Base-by-base conservation (phyloP, 1,140 invertebrate genomes). In the Meloidogyne exigua region DNA sequence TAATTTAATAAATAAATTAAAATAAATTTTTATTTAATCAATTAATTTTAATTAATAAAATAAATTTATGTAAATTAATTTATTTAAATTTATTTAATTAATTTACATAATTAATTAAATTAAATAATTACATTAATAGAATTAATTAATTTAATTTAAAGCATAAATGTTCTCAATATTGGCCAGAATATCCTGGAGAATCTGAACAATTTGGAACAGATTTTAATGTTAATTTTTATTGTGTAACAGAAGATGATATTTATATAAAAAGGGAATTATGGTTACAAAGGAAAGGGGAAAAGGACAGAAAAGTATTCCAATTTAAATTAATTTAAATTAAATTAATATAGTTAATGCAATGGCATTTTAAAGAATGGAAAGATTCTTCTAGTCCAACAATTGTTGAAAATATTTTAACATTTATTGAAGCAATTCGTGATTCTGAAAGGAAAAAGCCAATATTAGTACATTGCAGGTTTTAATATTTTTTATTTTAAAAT, bases 241-340 rank as follows among this genome's bases (percentile, higher is more conserved):
- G 76, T 44, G 63, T 77, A 18, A 84, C 79, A 32, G 81, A 82
- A 62, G 81, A 82, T 49, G 81, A 82, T 18, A 84, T 84, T 77
- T 84, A 39, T 49, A 74, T 82, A 13, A 79, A 84, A 67, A 57
- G 81, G 25, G 81, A 82, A 70, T 42, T 82, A 32, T 81, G 81
- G 81, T 49, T 81, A 9, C 21, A 83, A 25, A 72, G 76, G 26
- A 66, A 65, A 71, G 79, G 76, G 12, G 25, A 79, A 42, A 25
- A 28, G 25, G 84, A 79, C 7, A 67, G 82, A 81, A 81, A 81
- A 71, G 78, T 80, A 68, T 21, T 44, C n/a, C n/a, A n/a, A n/a
- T 71, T 71, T 71, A 5, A 71, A 10, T 21, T 69, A 69, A 11
- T 13, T 62, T 57, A 72, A 72, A 72, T 62, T 65, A 69, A 36